Evolutionary conservation across 2,888 invertebrate species (phyloP).

Genomic region (Orthosia gothica): DNA sequence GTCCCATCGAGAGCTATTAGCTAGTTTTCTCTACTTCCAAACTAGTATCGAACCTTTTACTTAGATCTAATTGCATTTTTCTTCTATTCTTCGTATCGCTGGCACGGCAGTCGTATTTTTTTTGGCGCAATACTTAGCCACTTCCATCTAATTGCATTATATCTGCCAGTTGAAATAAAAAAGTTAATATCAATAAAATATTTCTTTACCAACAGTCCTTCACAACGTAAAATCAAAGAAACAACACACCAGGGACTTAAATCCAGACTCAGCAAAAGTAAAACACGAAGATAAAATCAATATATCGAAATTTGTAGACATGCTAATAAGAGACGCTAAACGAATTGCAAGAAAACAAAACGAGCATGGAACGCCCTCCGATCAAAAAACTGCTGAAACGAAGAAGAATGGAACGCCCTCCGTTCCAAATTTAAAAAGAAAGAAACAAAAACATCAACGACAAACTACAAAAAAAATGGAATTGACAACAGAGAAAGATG

Average conservation of each 20-base stretch:
- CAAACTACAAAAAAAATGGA: neutral
- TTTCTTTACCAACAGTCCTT: constrained; percentile 23
- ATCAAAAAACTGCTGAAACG: neutral
- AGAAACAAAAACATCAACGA: fast-evolving
- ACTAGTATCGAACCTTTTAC: no score
- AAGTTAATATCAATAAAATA: neutral
- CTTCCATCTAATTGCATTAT: no score
- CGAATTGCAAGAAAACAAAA: neutral
- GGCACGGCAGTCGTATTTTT: no score
- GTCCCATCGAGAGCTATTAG: no score
- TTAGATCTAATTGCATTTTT: no score
- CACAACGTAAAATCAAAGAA: constrained; percentile 10
- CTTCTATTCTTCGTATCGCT: no score
- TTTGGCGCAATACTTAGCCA: no score
- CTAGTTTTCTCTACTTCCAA: no score
- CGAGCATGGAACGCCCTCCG: neutral
- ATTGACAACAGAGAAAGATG: no score
- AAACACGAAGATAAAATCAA: neutral
- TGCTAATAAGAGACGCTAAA: constrained; percentile 3
- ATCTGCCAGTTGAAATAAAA: neutral
- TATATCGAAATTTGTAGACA: constrained; percentile 17
- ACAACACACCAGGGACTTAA: neutral
- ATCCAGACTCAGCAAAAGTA: neutral
- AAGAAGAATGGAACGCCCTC: neutral
- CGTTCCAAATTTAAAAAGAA: no score